These are phyloP conservation scores for Hirudo medicinalis DNA, from an alignment of 1,140 invertebrate genomes.

Conservation along the genomic window DNA sequence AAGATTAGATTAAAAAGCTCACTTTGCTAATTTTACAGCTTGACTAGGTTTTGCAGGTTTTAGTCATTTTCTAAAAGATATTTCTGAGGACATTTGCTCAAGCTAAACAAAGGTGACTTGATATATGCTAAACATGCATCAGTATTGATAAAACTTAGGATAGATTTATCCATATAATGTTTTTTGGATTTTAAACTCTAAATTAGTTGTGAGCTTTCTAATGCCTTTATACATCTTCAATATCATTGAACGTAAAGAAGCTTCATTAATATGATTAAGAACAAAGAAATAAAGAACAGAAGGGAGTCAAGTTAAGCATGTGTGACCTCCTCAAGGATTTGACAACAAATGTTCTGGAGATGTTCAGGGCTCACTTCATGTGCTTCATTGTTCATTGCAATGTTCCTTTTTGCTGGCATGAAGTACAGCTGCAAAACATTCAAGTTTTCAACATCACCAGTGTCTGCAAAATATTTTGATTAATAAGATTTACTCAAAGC, in stretches of 20 bases:
- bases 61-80: no score
- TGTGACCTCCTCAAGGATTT: slow-evolving; percentile 57
- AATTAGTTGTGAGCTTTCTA: no score
- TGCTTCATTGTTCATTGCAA: slow-evolving; percentile 57
- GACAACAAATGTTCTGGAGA: slow-evolving; percentile 55
- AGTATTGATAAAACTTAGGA: no score
- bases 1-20: no score
- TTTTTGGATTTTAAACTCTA: no score
- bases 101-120: no score
- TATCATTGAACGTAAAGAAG: neutral
- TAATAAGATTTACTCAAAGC: neutral
- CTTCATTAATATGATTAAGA: neutral
- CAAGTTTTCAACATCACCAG: neutral
- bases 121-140: no score
- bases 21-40: no score
- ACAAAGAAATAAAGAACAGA: neutral
- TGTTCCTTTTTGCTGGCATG: slow-evolving; percentile 63
- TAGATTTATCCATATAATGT: no score
- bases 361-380: slow-evolving; percentile 61
- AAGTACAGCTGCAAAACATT: slow-evolving; percentile 44
- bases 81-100: no score
- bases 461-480: neutral
- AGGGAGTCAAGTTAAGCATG: neutral
- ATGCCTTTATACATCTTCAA: neutral
- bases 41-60: no score